Conservation (phyloP, 2,888 invertebrate genomes). For the Tuberolachnus salignus region DNA sequence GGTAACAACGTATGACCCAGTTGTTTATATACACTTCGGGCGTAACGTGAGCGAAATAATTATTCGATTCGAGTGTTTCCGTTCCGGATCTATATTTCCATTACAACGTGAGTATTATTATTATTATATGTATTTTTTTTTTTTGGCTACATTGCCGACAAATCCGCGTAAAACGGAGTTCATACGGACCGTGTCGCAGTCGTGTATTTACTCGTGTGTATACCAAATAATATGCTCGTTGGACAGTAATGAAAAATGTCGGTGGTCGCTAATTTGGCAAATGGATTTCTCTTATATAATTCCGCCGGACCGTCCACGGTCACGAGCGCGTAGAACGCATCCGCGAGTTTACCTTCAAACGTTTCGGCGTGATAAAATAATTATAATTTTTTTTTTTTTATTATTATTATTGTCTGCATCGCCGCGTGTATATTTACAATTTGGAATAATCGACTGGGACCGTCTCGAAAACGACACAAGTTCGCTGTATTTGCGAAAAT, state of each 20-base stretch:
- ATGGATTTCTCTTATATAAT: neutral
- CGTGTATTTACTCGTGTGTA: neutral
- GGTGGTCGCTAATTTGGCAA: neutral
- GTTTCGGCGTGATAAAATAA: no score
- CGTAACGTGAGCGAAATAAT: constrained; percentile 45
- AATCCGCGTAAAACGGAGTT: neutral
- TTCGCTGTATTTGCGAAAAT: no score
- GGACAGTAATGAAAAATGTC: neutral
- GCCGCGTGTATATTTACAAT: no score
- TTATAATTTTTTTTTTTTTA: no score
- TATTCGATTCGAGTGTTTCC: constrained; percentile 13
- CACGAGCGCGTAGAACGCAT: neutral
- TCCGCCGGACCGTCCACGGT: neutral
- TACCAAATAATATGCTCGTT: neutral
- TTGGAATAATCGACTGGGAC: no score
- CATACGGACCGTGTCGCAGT: neutral
- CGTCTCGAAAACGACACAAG: no score
- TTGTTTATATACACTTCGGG: constrained; percentile 40
- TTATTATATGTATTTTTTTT: neutral
- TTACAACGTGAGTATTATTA: neutral
- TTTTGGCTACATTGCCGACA: constrained; percentile 6
- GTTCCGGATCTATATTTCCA: neutral
- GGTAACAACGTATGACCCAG: constrained; percentile 40
- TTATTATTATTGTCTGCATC: no score
- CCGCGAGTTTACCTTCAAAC: neutral